Evolutionary conservation across 2,113 vertebrate species (phyloP).

Genomic region (Suncus etruscus): DNA sequence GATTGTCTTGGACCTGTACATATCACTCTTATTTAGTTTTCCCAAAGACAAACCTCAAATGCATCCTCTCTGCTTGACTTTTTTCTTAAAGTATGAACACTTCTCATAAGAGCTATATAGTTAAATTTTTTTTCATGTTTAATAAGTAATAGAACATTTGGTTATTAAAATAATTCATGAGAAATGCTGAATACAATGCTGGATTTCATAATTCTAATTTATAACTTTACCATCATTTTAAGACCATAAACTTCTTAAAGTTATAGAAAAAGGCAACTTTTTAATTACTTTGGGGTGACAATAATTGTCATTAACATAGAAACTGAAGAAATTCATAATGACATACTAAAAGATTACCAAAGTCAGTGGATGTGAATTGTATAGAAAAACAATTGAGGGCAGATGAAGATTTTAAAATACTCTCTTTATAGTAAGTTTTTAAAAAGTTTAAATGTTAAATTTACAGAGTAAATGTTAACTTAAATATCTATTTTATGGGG

Average conservation of each 20-base stretch:
- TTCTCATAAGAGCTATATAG: not conserved
- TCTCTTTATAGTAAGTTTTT: not conserved
- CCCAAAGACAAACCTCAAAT: conserved; percentile 2
- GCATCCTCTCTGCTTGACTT: not conserved
- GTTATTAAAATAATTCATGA: not conserved
- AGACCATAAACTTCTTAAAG: not conserved
- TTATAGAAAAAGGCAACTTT: not conserved
- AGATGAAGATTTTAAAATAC: not conserved
- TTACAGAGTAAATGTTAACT: not conserved
- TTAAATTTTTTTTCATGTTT: too few relatives aligned
- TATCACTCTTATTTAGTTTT: not conserved
- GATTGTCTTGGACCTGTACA: not conserved
- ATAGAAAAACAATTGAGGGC: not conserved
- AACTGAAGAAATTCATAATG: not conserved
- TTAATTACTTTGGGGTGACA: not conserved
- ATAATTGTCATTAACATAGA: not conserved
- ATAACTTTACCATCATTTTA: not conserved
- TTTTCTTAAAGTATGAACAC: not conserved
- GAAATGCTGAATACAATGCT: not conserved
- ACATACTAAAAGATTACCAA: not conserved
- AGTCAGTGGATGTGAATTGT: not conserved
- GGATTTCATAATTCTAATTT: not conserved
- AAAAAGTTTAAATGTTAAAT: not conserved
- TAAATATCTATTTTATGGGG: not conserved
- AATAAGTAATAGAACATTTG: not conserved